Conservation (phyloP, 2,797 vertebrate genomes). For the Menidia menidia region DNA sequence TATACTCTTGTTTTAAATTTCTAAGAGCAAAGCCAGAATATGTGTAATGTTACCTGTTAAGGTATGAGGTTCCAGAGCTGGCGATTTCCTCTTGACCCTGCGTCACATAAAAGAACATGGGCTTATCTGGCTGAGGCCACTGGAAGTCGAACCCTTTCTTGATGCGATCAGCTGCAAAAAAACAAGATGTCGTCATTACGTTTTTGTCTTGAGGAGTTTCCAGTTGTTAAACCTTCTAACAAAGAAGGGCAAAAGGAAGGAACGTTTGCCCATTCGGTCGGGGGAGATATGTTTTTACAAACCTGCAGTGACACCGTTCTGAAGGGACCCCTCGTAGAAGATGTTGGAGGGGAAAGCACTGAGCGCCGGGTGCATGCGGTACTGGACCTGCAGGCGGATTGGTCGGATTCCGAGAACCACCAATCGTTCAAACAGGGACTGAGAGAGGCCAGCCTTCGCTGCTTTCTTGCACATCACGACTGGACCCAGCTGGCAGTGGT, state of each 20-base stretch:
- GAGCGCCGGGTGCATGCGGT: conserved; percentile 98
- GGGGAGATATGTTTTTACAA: conserved; percentile 15
- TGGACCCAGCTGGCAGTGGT: conserved; percentile 97
- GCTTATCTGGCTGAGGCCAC: conserved; percentile 98
- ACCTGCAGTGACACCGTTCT: conserved; percentile 97
- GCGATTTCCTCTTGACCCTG: conserved; percentile 99
- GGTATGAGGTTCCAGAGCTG: conserved; percentile 97
- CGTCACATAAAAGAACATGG: conserved; percentile 99
- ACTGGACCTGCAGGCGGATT: conserved; percentile 98
- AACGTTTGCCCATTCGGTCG: neutral
- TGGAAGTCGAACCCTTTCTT: conserved; percentile 99
- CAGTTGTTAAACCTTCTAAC: neutral
- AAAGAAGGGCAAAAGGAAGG: neutral
- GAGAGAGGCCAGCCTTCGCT: conserved; percentile 95
- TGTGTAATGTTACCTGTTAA: conserved; percentile 90
- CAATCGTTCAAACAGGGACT: conserved; percentile 96
- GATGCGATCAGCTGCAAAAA: conserved; percentile 90
- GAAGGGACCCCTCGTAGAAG: conserved; percentile 97
- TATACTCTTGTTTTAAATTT: conserved; percentile 5
- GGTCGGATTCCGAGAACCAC: conserved; percentile 97
- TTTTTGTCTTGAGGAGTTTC: neutral
- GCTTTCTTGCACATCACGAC: conserved; percentile 99
- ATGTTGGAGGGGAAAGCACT: conserved; percentile 99
- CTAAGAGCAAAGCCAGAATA: neutral
- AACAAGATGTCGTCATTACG: neutral